Conservation (phyloP, 2,113 vertebrate species). For the Monarcha castaneiventris region DNA sequence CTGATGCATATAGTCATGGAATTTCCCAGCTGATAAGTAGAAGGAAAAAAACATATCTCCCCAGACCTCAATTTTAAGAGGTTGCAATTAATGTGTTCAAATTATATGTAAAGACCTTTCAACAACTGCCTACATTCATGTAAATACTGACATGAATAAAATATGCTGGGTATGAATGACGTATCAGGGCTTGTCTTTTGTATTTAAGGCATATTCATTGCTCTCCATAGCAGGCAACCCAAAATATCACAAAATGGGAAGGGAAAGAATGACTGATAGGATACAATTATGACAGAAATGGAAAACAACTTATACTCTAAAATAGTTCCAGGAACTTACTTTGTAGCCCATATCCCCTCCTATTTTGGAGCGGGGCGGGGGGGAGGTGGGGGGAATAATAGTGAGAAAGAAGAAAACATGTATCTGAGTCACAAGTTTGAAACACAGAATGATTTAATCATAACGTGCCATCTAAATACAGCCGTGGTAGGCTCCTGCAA, state of each 20-base stretch:
- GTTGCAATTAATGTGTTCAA: neutral
- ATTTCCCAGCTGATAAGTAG: neutral
- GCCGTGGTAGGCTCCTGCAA: neutral
- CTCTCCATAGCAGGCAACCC: neutral
- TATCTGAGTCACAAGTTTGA: neutral
- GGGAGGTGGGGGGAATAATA: too few species aligned
- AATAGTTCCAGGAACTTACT: neutral
- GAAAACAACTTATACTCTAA: neutral
- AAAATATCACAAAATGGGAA: neutral
- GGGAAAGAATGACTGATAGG: neutral
- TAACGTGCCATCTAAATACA: neutral
- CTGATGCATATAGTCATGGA: neutral
- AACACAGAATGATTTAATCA: neutral
- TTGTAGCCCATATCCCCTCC: neutral
- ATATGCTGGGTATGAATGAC: neutral
- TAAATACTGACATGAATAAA: neutral
- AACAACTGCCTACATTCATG: neutral
- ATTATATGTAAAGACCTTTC: neutral
- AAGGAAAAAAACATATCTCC: neutral
- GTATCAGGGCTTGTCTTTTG: neutral
- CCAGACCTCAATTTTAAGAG: neutral
- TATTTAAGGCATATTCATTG: neutral
- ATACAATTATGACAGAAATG: neutral
- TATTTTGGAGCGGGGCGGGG: too few species aligned
- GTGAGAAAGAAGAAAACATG: neutral